Base-by-base conservation (phyloP, 2,888 invertebrate genomes). In the Lepidonotus clava region DNA sequence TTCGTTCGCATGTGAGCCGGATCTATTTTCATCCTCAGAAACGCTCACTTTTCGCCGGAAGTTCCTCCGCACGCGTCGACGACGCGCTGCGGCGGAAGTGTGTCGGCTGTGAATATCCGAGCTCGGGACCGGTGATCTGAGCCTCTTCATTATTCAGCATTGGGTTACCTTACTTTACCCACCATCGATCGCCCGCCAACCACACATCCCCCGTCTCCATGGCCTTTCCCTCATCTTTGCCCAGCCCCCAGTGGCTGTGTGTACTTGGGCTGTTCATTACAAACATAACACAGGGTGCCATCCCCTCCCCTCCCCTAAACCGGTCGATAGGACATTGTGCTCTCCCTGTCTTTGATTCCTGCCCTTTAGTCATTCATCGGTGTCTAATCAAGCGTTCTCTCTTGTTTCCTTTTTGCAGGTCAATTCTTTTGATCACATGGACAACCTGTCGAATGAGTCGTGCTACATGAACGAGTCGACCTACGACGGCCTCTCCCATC, bases 371-470 rank as follows among this genome's bases (percentile, higher is more conserved):
- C 46, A 46, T 11, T 11, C 46, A 46, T 46, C 18, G 46, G 6
- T 61, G 61, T 61, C 61, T 61, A 61, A 61, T 24, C 28, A 61
- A n/a, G n/a, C n/a, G 61, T 28, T 18, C 1, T 61, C 28, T 28
- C 14, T 28, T 24, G 21, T 28, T 24, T 28, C 14, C 24, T 32
- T 32, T 32, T 4, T 36, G 18, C 85, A 85, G 85, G 51, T 85
- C 14, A 71, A 85, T 36, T 85, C 85, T 28, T 85, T 46, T 32
- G 85, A 85, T 32, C 71, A 71, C 51, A 76, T 41, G 71, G 83
- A 51, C 83, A 83, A 83, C 24, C 83, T 51, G 36, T 51, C 53
- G 6, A 46, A 51, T 32, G 51, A 40, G 36, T 53, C 46, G 1
- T 56, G 51, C 24, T 56, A 38, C 24, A 38, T 51, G 76, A 76